Base-by-base conservation (phyloP, 2,113 vertebrate genomes). In the Tychaedon coryphoeus region DNA sequence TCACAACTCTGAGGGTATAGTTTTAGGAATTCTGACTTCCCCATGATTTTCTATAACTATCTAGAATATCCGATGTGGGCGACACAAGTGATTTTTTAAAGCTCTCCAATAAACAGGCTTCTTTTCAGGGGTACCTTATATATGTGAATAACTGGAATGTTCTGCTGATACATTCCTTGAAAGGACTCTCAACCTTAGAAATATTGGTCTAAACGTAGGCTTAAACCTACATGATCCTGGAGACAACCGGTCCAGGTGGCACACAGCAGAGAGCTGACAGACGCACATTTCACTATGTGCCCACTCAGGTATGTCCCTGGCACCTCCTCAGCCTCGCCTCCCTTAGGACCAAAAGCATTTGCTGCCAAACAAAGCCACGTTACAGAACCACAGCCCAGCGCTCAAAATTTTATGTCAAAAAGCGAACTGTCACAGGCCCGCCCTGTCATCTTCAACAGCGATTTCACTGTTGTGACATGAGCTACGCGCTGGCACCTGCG, bases 121-220 rank as follows among this genome's bases (percentile, higher is more conserved):
- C 2, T 17, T 60, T 88, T 47, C 14, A 82, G 22, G 34, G 10
- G 8, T 10, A 47, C 38, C 65, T 64, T 2, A 0, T 17, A 24
- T 4, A 43, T 0, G 1, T 1, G 7, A 48, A 34, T 38, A 34
- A 72, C n/a, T 67, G 1, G 0, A 78, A 64, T 10, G 13, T 10
- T 80, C 14, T 61, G 34, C 38, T 48, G 48, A 84, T 6, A 9
- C 5, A 17, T 28, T n/a, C 34, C 40, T 88, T 14, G 6, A 12
- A 86, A 57, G 31, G 34, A 9, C 25, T 65, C 5, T 1, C 10
- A 29, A 2, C 6, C 13, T n/a, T 6, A n/a, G 13, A 81, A 81
- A 71, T 1, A 18, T 12, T 4, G n/a, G 15, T 34, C 19, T 42
- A 60, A 67, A 36, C 0, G 0, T 0, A 31, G 12, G 6, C 18